Evolutionary conservation across 2,888 invertebrate species (phyloP).

Genomic region (Theodoxus fluviatilis): DNA sequence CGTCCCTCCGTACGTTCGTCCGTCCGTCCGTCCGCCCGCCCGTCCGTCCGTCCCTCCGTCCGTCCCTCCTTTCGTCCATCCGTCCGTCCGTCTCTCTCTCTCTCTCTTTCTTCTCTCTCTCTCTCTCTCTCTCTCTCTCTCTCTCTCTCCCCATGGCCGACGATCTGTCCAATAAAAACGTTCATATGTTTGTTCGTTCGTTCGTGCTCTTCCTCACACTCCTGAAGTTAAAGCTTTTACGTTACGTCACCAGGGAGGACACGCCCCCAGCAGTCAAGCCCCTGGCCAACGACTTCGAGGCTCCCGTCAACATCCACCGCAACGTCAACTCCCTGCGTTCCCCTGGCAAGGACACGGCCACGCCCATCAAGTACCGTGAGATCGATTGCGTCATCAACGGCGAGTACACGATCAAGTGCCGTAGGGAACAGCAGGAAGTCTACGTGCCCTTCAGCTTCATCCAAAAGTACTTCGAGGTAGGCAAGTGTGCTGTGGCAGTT

Average conservation of each 20-base stretch:
- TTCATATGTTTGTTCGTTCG: no score
- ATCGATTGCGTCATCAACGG: conserved; percentile 82
- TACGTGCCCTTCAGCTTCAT: conserved; percentile 85
- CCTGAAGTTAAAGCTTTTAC: no score
- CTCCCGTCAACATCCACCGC: no score
- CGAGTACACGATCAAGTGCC: conserved; percentile 81
- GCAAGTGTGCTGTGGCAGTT: conserved; percentile 33
- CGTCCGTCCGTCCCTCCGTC: no score
- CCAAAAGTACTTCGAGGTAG: conserved; percentile 90
- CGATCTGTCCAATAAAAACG: no score
- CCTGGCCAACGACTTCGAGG: no score
- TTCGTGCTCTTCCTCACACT: no score
- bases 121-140: not conserved
- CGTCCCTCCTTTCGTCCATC: not conserved
- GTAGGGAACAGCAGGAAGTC: conserved; percentile 83
- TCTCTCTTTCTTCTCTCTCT: not conserved
- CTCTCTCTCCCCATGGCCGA: not conserved
- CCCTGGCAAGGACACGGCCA: not conserved
- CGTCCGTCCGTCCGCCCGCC: not conserved
- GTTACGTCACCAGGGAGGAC: no score
- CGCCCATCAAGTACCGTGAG: conserved; percentile 33
- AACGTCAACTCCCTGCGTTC: not conserved
- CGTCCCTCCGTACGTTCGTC: not conserved
- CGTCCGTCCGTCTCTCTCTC: not conserved
- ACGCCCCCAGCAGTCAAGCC: no score